Evolutionary conservation across 2,797 vertebrate species (phyloP), one percentile per base, ranked within the genome.

Genomic region (Melanotaenia boesemani): DNA sequence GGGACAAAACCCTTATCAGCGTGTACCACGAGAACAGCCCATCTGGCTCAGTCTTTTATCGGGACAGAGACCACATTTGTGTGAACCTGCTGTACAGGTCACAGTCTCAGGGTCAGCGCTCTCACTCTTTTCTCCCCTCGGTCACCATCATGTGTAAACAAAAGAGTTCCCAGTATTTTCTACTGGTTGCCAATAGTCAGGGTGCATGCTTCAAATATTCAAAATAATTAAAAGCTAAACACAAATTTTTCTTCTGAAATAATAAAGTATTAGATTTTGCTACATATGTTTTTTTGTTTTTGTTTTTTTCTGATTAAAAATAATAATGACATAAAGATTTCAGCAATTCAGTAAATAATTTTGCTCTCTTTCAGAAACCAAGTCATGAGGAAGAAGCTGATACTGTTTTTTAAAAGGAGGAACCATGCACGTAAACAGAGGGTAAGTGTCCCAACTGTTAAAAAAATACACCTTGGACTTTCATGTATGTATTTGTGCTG

Each of bases 321-420:
- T 22, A 22, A 12, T 54, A 24, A 10, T 9, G 4, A 55, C 13
- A 12, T 32, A 11, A 55, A 54, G 56, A 60, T 20, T n/a, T 11
- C 16, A 32, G 24, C 2, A 54, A 13, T 55, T 54, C 16, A 26
- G 4, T 50, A 9, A 79, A 55, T 34, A 30, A 18, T 6, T 80
- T 73, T 91, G 76, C 90, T 90, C 73, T 90, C 54, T 93, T 93
- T 65, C 91, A 99, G 98, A 86, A 99, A 99, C 93, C 98, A 99
- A 93, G 96, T 99, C 90, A 99, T 99, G 98, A 97, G 98, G 93
- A 98, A 99, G 91, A 99, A 99, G 94, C 95, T 99, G 79, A 99
- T 99, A 92, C 90, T 99, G 32, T 99, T 99, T 94, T 99, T 99
- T 91, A 99, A 99, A 94, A 96, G 98, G 92, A 96, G 98, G 92